Conservation (phyloP, 1,140 invertebrate species). For the Rhopalosiphum maidis region DNA sequence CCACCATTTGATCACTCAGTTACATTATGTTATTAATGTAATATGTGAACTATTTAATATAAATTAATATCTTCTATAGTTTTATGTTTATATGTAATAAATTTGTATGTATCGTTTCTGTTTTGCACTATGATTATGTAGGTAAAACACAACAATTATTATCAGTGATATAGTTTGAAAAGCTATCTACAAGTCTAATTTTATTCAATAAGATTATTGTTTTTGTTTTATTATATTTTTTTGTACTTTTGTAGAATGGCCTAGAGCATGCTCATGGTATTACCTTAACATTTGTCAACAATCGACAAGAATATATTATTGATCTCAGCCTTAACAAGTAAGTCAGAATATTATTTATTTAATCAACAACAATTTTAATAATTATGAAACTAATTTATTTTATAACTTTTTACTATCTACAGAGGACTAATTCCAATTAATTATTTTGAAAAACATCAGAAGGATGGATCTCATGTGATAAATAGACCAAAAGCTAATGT, state of each 20-base stretch:
- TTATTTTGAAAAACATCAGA: conserved; percentile 77
- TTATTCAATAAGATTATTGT: background rate
- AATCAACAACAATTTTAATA: background rate
- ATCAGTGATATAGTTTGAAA: conserved; percentile 59
- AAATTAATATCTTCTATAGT: no score
- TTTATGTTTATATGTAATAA: background rate
- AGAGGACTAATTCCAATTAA: conserved; percentile 76
- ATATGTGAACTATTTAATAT: no score
- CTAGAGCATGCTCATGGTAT: conserved; percentile 72
- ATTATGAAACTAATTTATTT: conserved; percentile 25
- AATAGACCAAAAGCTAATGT: conserved; percentile 71
- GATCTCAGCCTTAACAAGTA: conserved; percentile 76
- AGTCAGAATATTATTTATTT: conserved; percentile 38
- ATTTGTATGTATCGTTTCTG: conserved; percentile 38
- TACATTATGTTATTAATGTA: no score
- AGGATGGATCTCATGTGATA: conserved; percentile 70
- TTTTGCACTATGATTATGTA: conserved; percentile 60
- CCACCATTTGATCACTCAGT: no score
- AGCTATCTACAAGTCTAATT: background rate
- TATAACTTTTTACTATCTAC: conserved; percentile 59
- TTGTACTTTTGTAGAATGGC: conserved; percentile 69
- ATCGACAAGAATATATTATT: conserved; percentile 72
- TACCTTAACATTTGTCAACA: conserved; percentile 71
- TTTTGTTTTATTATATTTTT: conserved; percentile 12
- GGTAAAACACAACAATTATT: conserved; percentile 60